Base-by-base conservation (phyloP, 1,140 invertebrate genomes). In the Polypedilum vanderplanki region DNA sequence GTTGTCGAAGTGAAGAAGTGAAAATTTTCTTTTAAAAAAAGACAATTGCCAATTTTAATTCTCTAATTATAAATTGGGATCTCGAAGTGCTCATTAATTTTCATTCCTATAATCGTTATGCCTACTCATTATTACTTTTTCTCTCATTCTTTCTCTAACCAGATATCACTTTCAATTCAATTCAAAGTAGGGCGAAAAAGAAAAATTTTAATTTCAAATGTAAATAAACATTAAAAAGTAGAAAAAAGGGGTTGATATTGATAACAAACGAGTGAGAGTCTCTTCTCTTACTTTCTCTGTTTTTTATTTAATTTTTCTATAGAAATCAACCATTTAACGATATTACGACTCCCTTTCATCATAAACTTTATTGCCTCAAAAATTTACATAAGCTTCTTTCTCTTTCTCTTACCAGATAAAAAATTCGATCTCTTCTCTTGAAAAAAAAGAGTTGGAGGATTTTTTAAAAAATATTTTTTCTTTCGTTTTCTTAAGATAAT, bases 171-270 rank as follows among this genome's bases (percentile, higher is more conserved):
- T 57, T 57, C 46, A 57, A 57, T 57, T 57, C 41, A 33, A 33
- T 33, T 33, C 46, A n/a, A 57, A 57, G 46, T 57, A 57, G 15
- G 15, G 15, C 9, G 12, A n/a, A 3, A 57, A 12, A 57, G 17
- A 70, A 20, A 70, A 70, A 20, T 70, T 22, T 70, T 70, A 70
- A 70, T 70, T 70, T 22, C 10, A 22, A 70, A 70, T 20, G 65
- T 70, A 70, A 70, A 70, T 70, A 70, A 70, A 70, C 65, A 20
- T 70, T 70, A 20, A 57, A 70, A 70, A 70, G 9, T 17, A 18
- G 20, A 70, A 70, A 70, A 70, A 70, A 70, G 65, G 65, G 65
- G 65, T 70, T 20, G 65, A 70, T 70, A 70, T 70, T 22, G 65
- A 70, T 70, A 70, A 70, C 3, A 18, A 57, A 57, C 41, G 3